Evolutionary conservation across 2,113 vertebrate species (phyloP), one percentile per base, ranked within the genome.

Genomic region (Trogon surrucura): DNA sequence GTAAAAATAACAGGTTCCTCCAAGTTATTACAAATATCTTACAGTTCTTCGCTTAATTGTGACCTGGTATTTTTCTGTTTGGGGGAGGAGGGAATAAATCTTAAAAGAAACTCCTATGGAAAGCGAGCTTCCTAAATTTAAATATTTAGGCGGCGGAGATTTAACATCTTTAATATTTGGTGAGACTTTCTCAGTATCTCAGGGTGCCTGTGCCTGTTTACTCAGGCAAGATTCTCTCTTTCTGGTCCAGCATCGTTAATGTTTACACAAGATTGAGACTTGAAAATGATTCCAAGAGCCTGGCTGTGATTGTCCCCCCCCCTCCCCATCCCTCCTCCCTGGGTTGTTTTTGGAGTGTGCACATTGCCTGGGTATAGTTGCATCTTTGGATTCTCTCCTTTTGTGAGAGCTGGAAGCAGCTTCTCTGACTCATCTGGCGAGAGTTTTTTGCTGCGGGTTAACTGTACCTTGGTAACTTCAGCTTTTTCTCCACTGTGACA

Each of bases 1-100:
- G 53, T 88, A 88, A 73, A 93, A 93, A 64, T 75, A 93, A 92
- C 88, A 92, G 88, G 70, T 91, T 93, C 54, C 73, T 92, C 85
- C 88, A 80, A 56, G 66, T 87, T 89, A 50, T 29, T 85, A 58
- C 29, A 75, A 50, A 87, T 91, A 69, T 38, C 86, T 65, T 85
- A 17, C 0, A 0, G 38, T 81, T 91, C 73, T 81, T 83, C 45
- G 85, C 50, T 86, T 78, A 9, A 6, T 69, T 41, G n/a, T 91
- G 80, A 93, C 58, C 54, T 85, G 54, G 19, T 94, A 58, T 79
- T 85, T 90, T 73, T 87, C 36, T 74, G 20, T 73, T 88, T 69
- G n/a, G 22, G 38, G 72, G n/a, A 34, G 29, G 38, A 30, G 11
- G 17, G 3, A 41, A 11, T 78, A 79, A 58, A 85, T 91, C 58